These are phyloP conservation scores for Dyspetes luteomarginatus DNA, from an alignment of 2,888 invertebrate species.

Conservation along the genomic window DNA sequence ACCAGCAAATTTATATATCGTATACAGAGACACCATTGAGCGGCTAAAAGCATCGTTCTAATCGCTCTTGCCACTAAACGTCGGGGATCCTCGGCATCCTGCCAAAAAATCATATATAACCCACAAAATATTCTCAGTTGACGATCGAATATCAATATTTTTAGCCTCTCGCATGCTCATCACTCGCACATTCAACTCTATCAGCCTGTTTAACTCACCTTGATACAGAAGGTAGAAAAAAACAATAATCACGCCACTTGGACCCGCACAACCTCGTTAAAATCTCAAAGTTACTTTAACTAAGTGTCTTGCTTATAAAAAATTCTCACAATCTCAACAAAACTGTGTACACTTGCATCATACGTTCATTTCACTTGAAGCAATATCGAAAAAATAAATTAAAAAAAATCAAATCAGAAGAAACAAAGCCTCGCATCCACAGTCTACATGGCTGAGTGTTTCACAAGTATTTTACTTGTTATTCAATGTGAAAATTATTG, in stretches of 20 bases:
- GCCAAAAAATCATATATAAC: slow-evolving; percentile 17
- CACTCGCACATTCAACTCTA: slow-evolving; percentile 6
- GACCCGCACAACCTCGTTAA: background rate
- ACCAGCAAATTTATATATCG: slow-evolving; percentile 15
- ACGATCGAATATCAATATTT: slow-evolving; percentile 38
- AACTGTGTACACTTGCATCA: background rate
- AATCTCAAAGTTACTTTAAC: background rate
- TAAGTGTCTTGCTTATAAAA: background rate
- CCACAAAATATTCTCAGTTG: slow-evolving; percentile 11
- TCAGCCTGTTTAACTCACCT: slow-evolving; percentile 38
- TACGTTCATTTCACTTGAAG: background rate
- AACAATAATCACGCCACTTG: slow-evolving; percentile 7
- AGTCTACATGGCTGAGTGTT: background rate
- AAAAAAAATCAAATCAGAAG: background rate
- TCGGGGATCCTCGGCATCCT: slow-evolving; percentile 28
- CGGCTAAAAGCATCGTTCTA: background rate
- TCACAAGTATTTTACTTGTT: background rate
- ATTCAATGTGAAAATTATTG: background rate
- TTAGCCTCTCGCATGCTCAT: slow-evolving; percentile 28
- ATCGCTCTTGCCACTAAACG: background rate
- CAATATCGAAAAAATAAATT: background rate
- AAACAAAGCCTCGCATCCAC: background rate
- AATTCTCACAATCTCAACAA: background rate
- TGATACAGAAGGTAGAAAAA: background rate
- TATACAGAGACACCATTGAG: slow-evolving; percentile 12